phyloP scores from a whole-genome alignment of 2,113 vertebrate species.

The Myrmecophaga tridactyla region DNA sequence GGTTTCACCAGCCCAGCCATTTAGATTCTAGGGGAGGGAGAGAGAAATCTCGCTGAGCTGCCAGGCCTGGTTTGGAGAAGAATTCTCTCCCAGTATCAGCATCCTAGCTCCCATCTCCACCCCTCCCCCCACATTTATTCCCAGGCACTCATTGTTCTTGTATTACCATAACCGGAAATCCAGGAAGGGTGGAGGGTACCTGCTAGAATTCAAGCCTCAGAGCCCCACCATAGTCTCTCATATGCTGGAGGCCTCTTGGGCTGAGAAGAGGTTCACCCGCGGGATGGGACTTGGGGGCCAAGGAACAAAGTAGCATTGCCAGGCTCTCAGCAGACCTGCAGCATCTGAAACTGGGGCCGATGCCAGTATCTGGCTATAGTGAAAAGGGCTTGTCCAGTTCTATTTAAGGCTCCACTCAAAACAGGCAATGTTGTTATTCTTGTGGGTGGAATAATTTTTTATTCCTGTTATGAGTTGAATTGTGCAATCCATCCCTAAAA shows the following conservation, averaged over 20 bases:
- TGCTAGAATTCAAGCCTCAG: neutral
- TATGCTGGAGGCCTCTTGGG: rapidly evolving
- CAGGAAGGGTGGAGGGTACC: neutral
- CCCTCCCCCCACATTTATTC: too few relatives aligned
- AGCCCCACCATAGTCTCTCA: neutral
- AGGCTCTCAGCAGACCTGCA: neutral
- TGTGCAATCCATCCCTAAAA: too few relatives aligned
- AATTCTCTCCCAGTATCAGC: neutral
- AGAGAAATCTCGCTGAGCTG: neutral
- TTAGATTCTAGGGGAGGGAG: neutral
- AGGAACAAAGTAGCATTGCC: neutral
- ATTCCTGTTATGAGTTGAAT: too few relatives aligned
- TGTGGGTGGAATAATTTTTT: neutral
- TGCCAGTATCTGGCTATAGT: rapidly evolving
- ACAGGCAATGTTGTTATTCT: neutral
- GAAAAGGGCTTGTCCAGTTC: neutral
- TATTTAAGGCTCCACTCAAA: neutral
- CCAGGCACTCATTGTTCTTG: neutral
- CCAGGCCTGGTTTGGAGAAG: neutral
- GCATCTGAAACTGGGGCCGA: neutral
- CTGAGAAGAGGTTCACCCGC: neutral
- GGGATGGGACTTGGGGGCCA: neutral
- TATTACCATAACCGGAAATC: neutral
- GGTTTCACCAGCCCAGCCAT: neutral
- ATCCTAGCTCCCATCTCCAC: too few relatives aligned